phyloP scores from a whole-genome alignment of 2,113 vertebrate genomes.

The Bufo bufo region DNA sequence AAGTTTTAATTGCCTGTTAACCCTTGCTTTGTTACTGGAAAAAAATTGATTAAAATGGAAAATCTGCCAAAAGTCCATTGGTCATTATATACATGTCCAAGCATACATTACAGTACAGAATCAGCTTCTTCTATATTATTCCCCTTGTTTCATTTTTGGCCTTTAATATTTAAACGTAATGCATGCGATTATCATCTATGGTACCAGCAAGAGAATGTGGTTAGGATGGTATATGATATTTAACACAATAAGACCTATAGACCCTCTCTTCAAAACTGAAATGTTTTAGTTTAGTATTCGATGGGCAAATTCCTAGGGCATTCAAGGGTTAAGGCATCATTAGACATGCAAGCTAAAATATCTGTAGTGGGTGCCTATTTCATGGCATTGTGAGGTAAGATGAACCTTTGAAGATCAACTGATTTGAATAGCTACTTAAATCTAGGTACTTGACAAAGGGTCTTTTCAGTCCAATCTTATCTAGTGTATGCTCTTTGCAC shows the following conservation, averaged over 20 bases:
- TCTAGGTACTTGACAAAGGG: conserved; percentile 51
- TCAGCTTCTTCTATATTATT: not conserved
- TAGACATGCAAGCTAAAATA: conserved; percentile 56
- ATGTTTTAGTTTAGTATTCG: not conserved
- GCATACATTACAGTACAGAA: not conserved
- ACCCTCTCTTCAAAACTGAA: not conserved
- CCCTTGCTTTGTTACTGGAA: no score
- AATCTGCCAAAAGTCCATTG: not conserved
- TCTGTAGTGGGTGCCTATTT: conserved; percentile 48
- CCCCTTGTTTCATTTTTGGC: not conserved
- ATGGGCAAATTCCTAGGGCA: not conserved
- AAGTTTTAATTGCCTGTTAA: no score
- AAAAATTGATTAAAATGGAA: no score
- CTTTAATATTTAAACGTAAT: not conserved
- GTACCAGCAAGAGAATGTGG: not conserved
- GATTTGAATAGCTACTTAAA: conserved; percentile 57
- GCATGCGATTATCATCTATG: not conserved
- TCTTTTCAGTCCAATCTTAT: conserved; percentile 56
- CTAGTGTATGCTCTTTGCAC: conserved; percentile 53
- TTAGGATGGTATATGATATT: not conserved
- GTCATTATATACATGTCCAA: not conserved
- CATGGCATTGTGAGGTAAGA: conserved; percentile 48
- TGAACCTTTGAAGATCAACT: conserved; percentile 54
- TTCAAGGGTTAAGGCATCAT: conserved; percentile 49
- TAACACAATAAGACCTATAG: not conserved